Percentiles rank a stretch among this genome's conserved stretches.
These are phyloP conservation scores for Sclerurus mexicanus DNA, from an alignment of 2,113 vertebrate species.

Conservation along the genomic window DNA sequence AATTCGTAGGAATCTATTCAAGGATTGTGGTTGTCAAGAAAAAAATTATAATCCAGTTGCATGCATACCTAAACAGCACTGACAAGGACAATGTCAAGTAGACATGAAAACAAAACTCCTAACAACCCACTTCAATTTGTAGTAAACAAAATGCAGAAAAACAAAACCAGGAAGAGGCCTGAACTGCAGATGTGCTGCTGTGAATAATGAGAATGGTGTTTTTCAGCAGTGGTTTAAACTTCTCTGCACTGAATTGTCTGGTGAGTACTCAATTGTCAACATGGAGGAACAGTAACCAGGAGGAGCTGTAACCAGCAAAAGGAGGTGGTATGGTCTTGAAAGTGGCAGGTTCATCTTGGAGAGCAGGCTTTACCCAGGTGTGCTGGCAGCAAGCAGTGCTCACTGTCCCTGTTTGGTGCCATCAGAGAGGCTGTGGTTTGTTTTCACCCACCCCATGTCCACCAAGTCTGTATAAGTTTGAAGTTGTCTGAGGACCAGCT, in stretches of 20 bases:
- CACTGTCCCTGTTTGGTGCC: neutral
- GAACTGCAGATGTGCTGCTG: neutral
- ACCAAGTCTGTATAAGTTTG: neutral
- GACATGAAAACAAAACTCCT: neutral
- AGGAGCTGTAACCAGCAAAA: neutral
- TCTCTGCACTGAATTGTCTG: neutral
- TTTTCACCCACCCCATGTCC: neutral
- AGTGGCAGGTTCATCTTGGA: neutral
- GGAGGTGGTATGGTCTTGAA: neutral
- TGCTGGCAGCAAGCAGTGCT: neutral
- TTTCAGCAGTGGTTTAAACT: neutral
- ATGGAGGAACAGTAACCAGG: neutral
- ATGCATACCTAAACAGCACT: neutral
- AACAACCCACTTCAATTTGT: neutral
- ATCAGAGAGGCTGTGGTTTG: rapidly evolving
- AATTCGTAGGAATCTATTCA: neutral
- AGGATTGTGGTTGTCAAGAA: neutral
- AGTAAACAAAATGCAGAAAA: neutral
- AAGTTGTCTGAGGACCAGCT: neutral
- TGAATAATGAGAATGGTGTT: neutral
- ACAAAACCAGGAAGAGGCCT: neutral
- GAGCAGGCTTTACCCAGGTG: rapidly evolving
- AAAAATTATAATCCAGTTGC: neutral
- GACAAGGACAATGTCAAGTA: neutral
- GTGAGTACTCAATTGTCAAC: neutral